phyloP scores from a whole-genome alignment of 2,888 invertebrate species.

The Pyralis farinalis region DNA sequence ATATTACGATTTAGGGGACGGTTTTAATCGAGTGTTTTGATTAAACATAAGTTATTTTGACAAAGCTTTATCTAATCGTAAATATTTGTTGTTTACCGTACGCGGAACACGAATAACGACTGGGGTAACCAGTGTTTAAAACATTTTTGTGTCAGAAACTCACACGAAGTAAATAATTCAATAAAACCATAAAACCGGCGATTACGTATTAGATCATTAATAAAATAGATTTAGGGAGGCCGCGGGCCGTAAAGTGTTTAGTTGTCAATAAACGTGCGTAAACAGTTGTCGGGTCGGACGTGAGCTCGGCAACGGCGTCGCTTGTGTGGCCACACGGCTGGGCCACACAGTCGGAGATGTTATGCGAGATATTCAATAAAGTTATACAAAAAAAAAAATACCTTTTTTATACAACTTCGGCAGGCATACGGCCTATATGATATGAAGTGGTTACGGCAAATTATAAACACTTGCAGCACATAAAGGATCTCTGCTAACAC shows the following conservation, averaged over 20 bases:
- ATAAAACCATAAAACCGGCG: conserved; percentile 34
- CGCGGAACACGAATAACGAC: neutral
- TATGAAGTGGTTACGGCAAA: too few relatives aligned
- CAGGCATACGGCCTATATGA: too few relatives aligned
- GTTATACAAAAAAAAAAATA: too few relatives aligned
- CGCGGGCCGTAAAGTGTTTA: conserved; percentile 49
- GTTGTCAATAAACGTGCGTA: conserved; percentile 57
- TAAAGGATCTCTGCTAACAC: too few relatives aligned
- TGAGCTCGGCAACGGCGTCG: conserved; percentile 43
- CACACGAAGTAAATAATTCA: conserved; percentile 15
- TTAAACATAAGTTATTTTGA: neutral
- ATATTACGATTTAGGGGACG: neutral
- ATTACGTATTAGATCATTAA: conserved; percentile 51
- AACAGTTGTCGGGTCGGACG: conserved; percentile 42
- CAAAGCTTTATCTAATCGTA: neutral
- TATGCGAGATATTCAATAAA: too few relatives aligned
- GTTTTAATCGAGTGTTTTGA: neutral
- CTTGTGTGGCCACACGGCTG: conserved; percentile 43
- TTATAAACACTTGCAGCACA: too few relatives aligned
- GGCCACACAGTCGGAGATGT: neutral
- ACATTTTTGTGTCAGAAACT: conserved; percentile 11
- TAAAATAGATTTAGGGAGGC: conserved; percentile 54
- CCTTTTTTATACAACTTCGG: too few relatives aligned
- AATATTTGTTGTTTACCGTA: neutral
- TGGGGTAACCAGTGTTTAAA: neutral